These are phyloP conservation scores for Seison nebaliae DNA, from an alignment of 1,140 invertebrate genomes.

Conservation along the genomic window DNA sequence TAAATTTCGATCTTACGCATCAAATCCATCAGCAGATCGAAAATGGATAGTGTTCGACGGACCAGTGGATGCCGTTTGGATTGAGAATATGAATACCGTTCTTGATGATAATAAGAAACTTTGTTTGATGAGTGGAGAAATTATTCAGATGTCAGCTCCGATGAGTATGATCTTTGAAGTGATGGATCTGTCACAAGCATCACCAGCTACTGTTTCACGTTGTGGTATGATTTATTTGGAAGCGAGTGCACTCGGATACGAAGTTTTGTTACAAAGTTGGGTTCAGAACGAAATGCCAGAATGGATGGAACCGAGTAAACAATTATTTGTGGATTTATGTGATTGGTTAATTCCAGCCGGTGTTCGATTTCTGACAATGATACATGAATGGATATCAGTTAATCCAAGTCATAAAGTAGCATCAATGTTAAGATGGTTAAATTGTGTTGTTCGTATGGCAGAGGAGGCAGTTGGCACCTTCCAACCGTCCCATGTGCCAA, in stretches of 20 bases:
- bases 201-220: constrained; percentile 28
- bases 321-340: constrained; percentile 20
- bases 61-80: constrained; percentile 30
- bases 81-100: constrained; percentile 32
- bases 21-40: constrained; percentile 22
- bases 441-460: constrained; percentile 19
- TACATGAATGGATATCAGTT: neutral
- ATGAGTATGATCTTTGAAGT: constrained; percentile 31
- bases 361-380: constrained; percentile 13
- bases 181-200: constrained; percentile 34
- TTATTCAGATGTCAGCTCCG: constrained; percentile 28
- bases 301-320: constrained; percentile 14
- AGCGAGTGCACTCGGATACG: constrained; percentile 26
- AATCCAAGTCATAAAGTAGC: constrained; percentile 1
- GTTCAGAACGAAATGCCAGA: constrained; percentile 15
- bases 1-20: constrained; percentile 28
- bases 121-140: constrained; percentile 30
- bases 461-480: too few species aligned
- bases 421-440: constrained; percentile 19
- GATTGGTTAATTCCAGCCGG: constrained; percentile 30
- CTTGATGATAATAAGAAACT: constrained; percentile 31
- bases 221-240: constrained; percentile 31
- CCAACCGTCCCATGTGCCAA: too few species aligned
- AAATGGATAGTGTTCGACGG: constrained; percentile 31
- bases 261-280: constrained; percentile 25